phyloP scores from a whole-genome alignment of 2,888 invertebrate species.

The Drosophila anceps region DNA sequence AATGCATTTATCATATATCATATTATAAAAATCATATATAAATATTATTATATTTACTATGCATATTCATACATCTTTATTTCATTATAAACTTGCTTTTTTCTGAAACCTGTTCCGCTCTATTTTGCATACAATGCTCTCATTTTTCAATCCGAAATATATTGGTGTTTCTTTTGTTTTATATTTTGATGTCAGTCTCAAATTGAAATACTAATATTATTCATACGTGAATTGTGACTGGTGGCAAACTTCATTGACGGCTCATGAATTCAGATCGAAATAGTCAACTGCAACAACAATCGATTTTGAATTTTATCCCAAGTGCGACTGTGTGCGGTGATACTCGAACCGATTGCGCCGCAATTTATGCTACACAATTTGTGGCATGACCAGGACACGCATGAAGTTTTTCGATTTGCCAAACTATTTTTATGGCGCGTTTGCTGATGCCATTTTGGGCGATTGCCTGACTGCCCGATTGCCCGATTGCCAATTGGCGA shows the following conservation, averaged over 20 bases:
- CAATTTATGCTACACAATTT: conserved; percentile 69
- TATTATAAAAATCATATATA: too few relatives aligned
- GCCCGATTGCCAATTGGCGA: conserved; percentile 47
- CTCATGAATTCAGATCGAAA: conserved; percentile 50
- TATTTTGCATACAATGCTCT: not conserved
- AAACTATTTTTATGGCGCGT: conserved; percentile 58
- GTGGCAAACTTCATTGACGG: conserved; percentile 53
- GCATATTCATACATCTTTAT: too few relatives aligned
- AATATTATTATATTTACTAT: too few relatives aligned
- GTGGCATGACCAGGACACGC: conserved; percentile 36
- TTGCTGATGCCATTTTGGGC: conserved; percentile 47
- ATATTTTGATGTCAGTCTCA: not conserved
- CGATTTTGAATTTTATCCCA: conserved; percentile 5
- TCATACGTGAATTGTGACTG: conserved; percentile 10
- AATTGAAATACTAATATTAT: conserved; percentile 11
- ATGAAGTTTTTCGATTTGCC: conserved; percentile 62
- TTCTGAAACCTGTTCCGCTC: too few relatives aligned
- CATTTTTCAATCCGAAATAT: not conserved
- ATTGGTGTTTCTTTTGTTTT: not conserved
- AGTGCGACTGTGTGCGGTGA: conserved; percentile 13
- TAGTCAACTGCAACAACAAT: conserved; percentile 27
- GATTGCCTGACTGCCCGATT: conserved; percentile 32
- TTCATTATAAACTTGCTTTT: too few relatives aligned
- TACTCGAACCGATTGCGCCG: conserved; percentile 52
- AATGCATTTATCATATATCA: too few relatives aligned